Evolutionary conservation across 2,888 invertebrate species (phyloP).

Genomic region (Parnassius smintheus): DNA sequence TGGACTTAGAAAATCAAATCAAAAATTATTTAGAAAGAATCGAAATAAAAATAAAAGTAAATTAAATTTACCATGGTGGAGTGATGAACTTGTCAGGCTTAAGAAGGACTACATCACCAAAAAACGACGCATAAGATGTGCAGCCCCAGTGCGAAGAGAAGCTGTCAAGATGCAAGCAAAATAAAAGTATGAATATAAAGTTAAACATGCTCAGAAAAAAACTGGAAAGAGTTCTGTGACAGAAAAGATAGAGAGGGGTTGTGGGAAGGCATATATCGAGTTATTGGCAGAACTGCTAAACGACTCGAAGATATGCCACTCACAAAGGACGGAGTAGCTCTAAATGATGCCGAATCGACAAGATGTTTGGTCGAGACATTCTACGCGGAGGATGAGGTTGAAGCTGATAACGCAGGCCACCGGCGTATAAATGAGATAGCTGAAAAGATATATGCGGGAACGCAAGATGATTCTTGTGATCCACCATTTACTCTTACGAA

Average conservation of each 20-base stretch:
- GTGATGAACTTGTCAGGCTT: background rate
- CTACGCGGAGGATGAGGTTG: background rate
- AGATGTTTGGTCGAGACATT: background rate
- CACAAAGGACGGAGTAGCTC: background rate
- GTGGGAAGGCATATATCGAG: background rate
- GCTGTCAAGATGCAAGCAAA: background rate
- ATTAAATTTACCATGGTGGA: background rate
- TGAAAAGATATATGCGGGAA: background rate
- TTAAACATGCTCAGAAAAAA: background rate
- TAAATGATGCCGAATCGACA: background rate
- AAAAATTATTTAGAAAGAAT: no score
- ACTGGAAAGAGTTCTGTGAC: background rate
- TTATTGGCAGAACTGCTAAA: background rate
- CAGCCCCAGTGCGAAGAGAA: background rate
- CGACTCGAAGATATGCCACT: background rate
- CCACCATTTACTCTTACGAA: background rate
- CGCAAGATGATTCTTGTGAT: background rate
- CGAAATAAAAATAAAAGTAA: background rate
- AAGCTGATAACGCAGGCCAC: background rate
- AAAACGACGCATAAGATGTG: background rate
- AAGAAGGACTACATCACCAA: background rate
- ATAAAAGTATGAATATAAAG: background rate
- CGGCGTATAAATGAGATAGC: background rate
- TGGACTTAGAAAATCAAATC: no score
- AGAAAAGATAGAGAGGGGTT: background rate